Evolutionary conservation across 2,113 vertebrate genomes (phyloP).

Genomic region (Corydoras maculifer): DNA sequence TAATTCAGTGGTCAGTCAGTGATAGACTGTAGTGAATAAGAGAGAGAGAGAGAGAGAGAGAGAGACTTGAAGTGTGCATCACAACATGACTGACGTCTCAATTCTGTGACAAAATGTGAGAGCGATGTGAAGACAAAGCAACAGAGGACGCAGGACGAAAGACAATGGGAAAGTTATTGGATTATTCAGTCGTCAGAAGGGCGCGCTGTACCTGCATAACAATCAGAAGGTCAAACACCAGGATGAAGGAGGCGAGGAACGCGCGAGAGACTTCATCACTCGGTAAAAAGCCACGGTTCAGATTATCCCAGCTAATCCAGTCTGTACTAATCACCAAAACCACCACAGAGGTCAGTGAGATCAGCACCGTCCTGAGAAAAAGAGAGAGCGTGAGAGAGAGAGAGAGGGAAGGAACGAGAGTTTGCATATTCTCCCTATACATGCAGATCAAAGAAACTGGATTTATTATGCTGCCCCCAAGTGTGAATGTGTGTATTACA

Average conservation of each 20-base stretch:
- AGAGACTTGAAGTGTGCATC: background rate
- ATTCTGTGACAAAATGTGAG: too few relatives aligned
- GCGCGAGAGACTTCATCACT: conserved; percentile 96
- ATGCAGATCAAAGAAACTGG: too few relatives aligned
- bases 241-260: conserved; percentile 95
- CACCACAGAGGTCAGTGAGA: conserved; percentile 89
- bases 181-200: conserved; percentile 60
- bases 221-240: conserved; percentile 99
- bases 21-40: background rate
- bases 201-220: conserved; percentile 84
- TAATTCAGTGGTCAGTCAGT: too few relatives aligned
- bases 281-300: conserved; percentile 94
- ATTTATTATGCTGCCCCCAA: too few relatives aligned
- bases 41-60: background rate
- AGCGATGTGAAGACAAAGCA: too few relatives aligned
- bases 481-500: too few relatives aligned
- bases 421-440: too few relatives aligned
- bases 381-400: background rate
- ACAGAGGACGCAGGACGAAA: too few relatives aligned
- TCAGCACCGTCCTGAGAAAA: conserved; percentile 80
- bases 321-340: conserved; percentile 94
- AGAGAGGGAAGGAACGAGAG: background rate
- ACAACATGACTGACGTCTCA: too few relatives aligned
- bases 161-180: too few relatives aligned
- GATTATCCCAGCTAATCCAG: conserved; percentile 98